phyloP scores from a whole-genome alignment of 2,113 vertebrate species.

The Notarius quadriscutis region DNA sequence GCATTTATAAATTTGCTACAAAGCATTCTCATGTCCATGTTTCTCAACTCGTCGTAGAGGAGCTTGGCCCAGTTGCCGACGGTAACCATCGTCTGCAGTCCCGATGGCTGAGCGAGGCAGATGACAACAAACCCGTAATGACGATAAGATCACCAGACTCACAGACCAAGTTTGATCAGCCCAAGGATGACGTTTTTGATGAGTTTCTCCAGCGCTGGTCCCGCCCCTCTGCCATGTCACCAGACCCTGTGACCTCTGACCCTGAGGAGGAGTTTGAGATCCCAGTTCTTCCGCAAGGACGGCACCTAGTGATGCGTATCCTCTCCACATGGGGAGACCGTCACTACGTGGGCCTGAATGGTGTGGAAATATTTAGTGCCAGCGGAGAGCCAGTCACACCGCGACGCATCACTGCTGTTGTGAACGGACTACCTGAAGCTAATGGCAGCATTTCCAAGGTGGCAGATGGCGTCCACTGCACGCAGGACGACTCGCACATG shows the following conservation, averaged over 20 bases:
- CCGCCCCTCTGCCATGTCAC: slow-evolving; percentile 46
- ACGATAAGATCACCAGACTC: slow-evolving; percentile 85
- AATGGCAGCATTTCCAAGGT: slow-evolving; percentile 85
- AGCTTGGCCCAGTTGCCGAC: slow-evolving; percentile 53
- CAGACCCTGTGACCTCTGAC: slow-evolving; percentile 49
- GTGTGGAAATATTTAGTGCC: slow-evolving; percentile 90
- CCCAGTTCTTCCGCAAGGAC: slow-evolving; percentile 86
- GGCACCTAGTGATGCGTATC: slow-evolving; percentile 83
- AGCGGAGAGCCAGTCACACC: slow-evolving; percentile 82
- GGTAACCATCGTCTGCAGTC: slow-evolving; percentile 54
- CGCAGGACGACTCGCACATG: slow-evolving; percentile 97
- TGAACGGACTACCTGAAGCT: slow-evolving; percentile 88
- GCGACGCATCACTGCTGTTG: slow-evolving; percentile 80
- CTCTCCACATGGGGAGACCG: slow-evolving; percentile 95
- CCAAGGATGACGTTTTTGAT: slow-evolving; percentile 88
- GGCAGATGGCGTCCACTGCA: slow-evolving; percentile 86
- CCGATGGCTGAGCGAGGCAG: slow-evolving; percentile 73
- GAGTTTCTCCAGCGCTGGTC: slow-evolving; percentile 87
- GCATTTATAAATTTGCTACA: not conserved
- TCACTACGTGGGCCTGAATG: slow-evolving; percentile 93
- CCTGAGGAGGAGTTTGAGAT: slow-evolving; percentile 84
- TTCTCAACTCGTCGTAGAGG: slow-evolving; percentile 12
- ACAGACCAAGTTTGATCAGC: slow-evolving; percentile 86
- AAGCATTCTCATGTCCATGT: not conserved
- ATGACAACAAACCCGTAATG: slow-evolving; percentile 65